Evolutionary conservation across 2,113 vertebrate species (phyloP).

Genomic region (Epinephelus fuscoguttatus): DNA sequence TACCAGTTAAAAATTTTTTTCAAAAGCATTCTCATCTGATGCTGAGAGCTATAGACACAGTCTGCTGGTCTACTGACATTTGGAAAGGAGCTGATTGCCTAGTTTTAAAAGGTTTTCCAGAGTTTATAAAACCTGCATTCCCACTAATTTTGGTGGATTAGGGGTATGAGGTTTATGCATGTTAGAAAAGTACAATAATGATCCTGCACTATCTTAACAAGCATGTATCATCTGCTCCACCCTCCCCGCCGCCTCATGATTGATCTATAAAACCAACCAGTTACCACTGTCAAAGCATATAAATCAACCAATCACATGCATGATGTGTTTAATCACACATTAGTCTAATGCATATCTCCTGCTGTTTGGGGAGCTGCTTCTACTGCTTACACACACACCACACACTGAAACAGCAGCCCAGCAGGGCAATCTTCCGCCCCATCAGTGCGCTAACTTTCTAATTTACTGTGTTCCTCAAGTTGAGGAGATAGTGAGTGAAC

Average conservation of each 20-base stretch:
- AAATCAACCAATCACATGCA: slow-evolving; percentile 79
- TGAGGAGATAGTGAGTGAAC: slow-evolving; percentile 46
- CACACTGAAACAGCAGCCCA: slow-evolving; percentile 36
- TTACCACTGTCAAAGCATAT: slow-evolving; percentile 63
- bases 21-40: too few relatives aligned
- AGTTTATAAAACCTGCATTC: too few relatives aligned
- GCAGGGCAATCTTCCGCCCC: slow-evolving; percentile 74
- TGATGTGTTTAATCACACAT: slow-evolving; percentile 78
- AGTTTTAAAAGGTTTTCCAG: too few relatives aligned
- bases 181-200: slow-evolving; percentile 50
- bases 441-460: slow-evolving; percentile 73
- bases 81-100: too few relatives aligned
- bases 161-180: background rate
- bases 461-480: slow-evolving; percentile 65
- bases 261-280: slow-evolving; percentile 66
- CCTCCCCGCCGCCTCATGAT: slow-evolving; percentile 30
- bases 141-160: too few relatives aligned
- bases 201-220: slow-evolving; percentile 21
- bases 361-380: slow-evolving; percentile 67
- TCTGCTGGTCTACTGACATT: too few relatives aligned
- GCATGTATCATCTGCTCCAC: slow-evolving; percentile 23
- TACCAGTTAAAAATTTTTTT: too few relatives aligned
- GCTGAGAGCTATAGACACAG: too few relatives aligned
- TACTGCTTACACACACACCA: slow-evolving; percentile 54
- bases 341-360: slow-evolving; percentile 72